Base-by-base conservation (phyloP, 1,140 invertebrate species). In the Aphelenchoides fujianensis region DNA sequence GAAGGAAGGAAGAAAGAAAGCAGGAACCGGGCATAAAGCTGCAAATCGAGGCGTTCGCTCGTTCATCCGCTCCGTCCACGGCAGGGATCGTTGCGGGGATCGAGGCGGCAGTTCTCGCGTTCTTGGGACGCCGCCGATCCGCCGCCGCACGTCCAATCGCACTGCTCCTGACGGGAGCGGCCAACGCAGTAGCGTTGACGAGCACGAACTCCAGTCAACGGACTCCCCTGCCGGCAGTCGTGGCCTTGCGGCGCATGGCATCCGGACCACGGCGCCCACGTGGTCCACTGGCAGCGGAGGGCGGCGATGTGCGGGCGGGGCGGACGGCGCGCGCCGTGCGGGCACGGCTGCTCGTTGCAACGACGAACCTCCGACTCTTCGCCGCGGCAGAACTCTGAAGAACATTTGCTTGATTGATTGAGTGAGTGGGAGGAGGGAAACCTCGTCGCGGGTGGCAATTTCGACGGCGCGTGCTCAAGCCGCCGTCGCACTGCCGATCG, bases 291-390 rank as follows among this genome's bases (percentile, higher is more conserved):
- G 19, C 55, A 59, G 23, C 19, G 55, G 5, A 59, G 5, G 34
- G 19, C 12, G 19, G 34, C 5, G 27, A 7, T 23, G 41, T 48
- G 41, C 23, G 41, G 41, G 23, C 23, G 12, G 23, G 23, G 23
- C 41, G 41, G 41, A 48, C 41, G 41, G 23, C 12, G 41, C 41
- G 23, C 12, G 23, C 41, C 12, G 23, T 48, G 41, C 23, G 12
- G 41, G 23, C 55, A 59, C 5, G 55, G 55, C 5, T 7, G 19
- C 7, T 59, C 55, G 55, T 59, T 59, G 34, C 55, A 59, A 59
- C 55, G 55, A 30, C 19, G 55, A 19, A 5, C 5, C 23, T 59
- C 55, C 34, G 34, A 27, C 7, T 59, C 55, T 7, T 5, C 19
- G 7, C 5, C 55, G 55, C 5, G 41, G 41, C 41, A 48, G 23